Evolutionary conservation across 2,888 invertebrate genomes (phyloP), one percentile per base, ranked within the genome.

Genomic region (Eupithecia subumbrata): DNA sequence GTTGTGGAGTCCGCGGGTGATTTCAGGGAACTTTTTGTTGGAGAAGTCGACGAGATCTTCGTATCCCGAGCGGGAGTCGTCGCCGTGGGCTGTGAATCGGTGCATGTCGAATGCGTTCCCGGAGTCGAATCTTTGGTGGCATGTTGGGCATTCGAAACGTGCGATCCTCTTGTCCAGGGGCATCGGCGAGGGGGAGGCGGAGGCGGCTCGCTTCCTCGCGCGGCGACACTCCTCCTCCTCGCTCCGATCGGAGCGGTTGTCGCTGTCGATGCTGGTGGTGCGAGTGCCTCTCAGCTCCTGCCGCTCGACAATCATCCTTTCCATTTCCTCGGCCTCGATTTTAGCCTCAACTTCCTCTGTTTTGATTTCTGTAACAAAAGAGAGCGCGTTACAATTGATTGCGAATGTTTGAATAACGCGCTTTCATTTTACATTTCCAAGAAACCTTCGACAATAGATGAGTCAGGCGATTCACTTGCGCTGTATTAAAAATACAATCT

Each of bases 31-130:
- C 87, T 98, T 98, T 82, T 96, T 96, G 76, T 96, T 96, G 0
- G 97, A 96, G 86, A 97, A 98, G 86, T 98, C 97, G n/a, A 97
- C 96, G 86, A 97, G 97, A 3, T 98, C 97, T 81, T 96, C 96
- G 88, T 96, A 97, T 22, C 97, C 97, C 1, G 96, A 91, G 67
- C 96, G 95, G 0, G 95, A 92, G 78, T 96, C 96, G 81, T 94
- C 94, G 12, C 92, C 90, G 82, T 97, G 97, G 0, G 94, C 95
- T 81, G 96, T 96, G 84, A 95, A 96, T 66, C 96, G 95, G 88
- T 98, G 98, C 56, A 96, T 94, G 83, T 96, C 97, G 78, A 97
- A 95, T 8, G 96, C 96, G 76, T 97, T 96, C 79, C 96, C 96
- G 66, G 97, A 97, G 82, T 96, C 96, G 87, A 97, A 98, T 8